A percentile compares a stretch with the other conserved stretches of the same genome.
Evolutionary conservation across 92 coral and sea anemone genomes (phyloP).

Genomic region (Porites cylindrica): DNA sequence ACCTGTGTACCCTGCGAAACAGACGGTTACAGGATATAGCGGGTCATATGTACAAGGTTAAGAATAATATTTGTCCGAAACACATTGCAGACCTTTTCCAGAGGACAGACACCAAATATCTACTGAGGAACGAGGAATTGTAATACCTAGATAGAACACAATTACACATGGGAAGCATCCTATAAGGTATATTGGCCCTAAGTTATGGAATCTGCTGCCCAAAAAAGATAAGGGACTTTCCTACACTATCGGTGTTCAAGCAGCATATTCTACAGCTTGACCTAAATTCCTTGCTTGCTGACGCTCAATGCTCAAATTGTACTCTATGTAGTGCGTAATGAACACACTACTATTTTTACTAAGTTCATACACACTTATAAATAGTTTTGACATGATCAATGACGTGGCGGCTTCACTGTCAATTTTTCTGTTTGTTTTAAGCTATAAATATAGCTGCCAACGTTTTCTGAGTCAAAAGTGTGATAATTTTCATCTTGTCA

Average conservation of each 20-base stretch:
- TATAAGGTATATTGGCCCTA: slow-evolving; percentile 21
- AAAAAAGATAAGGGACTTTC: slow-evolving; percentile 8
- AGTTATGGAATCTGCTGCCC: slow-evolving; percentile 24
- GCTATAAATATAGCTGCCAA: no score
- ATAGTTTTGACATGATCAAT: neutral
- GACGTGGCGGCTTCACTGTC: no score
- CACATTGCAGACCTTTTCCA: neutral
- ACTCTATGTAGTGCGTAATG: no score
- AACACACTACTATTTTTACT: neutral
- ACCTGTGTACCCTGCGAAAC: slow-evolving; percentile 25
- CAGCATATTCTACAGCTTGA: no score
- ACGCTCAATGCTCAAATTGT: no score
- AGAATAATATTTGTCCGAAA: neutral
- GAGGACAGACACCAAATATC: neutral
- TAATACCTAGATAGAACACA: neutral
- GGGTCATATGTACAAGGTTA: slow-evolving; percentile 10
- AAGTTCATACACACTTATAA: neutral
- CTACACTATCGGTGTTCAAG: slow-evolving; percentile 16
- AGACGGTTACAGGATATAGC: slow-evolving; percentile 4
- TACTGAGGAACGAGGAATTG: neutral
- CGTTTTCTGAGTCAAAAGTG: no score
- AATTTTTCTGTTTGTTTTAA: no score
- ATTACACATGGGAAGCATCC: slow-evolving; percentile 10
- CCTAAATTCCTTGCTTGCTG: no score
- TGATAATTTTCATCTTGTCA: no score